These are phyloP conservation scores for Parambassis ranga DNA, from an alignment of 2,797 vertebrate genomes.

Conservation along the genomic window DNA sequence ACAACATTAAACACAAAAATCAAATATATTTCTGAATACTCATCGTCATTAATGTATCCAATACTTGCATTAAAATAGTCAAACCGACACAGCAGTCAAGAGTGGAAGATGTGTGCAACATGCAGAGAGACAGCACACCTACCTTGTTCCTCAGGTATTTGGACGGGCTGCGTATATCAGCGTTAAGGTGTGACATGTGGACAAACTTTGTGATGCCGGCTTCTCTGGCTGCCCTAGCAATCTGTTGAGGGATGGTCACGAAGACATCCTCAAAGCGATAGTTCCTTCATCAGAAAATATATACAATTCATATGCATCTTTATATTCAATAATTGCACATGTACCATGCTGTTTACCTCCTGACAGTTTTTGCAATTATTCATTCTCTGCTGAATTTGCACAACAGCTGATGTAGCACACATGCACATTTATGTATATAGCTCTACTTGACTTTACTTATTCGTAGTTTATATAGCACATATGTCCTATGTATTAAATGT, in stretches of 20 bases:
- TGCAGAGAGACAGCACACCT: background rate
- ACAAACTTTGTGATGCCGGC: constrained; percentile 88
- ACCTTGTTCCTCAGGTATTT: constrained; percentile 96
- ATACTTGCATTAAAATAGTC: background rate
- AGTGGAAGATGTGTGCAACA: background rate
- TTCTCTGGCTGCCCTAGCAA: constrained; percentile 85
- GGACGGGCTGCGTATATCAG: constrained; percentile 89
- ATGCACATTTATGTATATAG: too few species aligned
- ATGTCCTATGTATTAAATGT: too few species aligned
- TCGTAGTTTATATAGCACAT: too few species aligned
- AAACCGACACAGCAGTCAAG: background rate
- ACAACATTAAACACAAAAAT: background rate
- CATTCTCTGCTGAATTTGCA: too few species aligned
- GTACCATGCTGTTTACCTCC: too few species aligned
- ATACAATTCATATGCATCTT: background rate
- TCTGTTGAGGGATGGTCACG: constrained; percentile 86
- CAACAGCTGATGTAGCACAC: too few species aligned
- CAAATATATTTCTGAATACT: background rate
- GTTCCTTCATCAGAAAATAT: constrained; percentile 79
- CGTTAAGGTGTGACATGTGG: constrained; percentile 95
- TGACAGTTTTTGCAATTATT: too few species aligned
- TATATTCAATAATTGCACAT: too few species aligned
- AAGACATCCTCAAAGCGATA: constrained; percentile 88
- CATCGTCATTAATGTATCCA: background rate
- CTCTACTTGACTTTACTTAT: too few species aligned